phyloP scores from a whole-genome alignment of 2,113 vertebrate species.

The Podarcis raffonei region DNA sequence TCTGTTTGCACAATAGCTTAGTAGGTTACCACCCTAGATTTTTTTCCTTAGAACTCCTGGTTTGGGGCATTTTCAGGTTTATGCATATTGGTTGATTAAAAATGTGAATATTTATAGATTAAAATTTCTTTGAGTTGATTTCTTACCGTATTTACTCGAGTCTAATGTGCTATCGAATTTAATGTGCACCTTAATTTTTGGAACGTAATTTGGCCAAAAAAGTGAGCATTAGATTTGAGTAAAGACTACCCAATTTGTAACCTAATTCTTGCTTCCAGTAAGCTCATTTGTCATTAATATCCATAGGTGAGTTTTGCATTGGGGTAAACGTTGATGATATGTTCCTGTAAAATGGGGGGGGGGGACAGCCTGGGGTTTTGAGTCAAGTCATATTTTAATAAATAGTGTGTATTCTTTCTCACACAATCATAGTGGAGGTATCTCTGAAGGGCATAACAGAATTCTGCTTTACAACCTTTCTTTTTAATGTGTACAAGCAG shows the following conservation, averaged over 20 bases:
- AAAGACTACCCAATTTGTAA: too few species aligned
- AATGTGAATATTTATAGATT: not conserved
- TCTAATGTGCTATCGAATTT: too few species aligned
- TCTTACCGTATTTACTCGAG: too few species aligned
- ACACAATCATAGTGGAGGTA: not conserved
- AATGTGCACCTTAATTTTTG: too few species aligned
- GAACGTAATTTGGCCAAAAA: too few species aligned
- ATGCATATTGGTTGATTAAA: not conserved
- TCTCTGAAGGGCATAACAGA: not conserved
- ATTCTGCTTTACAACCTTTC: not conserved
- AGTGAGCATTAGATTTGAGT: too few species aligned
- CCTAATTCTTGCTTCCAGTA: not conserved
- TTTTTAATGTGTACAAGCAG: not conserved
- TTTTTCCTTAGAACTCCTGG: too few species aligned
- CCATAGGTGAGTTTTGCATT: not conserved
- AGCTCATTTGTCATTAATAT: not conserved
- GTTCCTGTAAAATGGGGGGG: not conserved
- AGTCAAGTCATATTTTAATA: not conserved
- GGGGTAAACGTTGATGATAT: not conserved
- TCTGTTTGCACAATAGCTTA: too few species aligned
- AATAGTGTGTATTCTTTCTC: not conserved
- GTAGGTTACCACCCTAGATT: too few species aligned
- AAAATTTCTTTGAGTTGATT: not conserved
- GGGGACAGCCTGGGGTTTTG: not conserved
- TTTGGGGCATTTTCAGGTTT: not conserved